Evolutionary conservation across 2,888 invertebrate species (phyloP).

Genomic region (Bellardia bayeri): DNA sequence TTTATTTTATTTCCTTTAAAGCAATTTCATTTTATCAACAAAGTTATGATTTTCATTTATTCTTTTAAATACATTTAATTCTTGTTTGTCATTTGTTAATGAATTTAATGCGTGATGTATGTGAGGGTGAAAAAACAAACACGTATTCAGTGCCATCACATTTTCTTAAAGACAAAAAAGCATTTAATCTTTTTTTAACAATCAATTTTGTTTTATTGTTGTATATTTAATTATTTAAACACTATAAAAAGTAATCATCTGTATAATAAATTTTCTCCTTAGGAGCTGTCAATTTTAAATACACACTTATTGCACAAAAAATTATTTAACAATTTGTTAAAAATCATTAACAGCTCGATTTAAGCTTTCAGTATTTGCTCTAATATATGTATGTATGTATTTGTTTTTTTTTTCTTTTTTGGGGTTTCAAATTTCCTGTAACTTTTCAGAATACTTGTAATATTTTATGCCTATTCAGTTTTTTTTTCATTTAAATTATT

Average conservation of each 20-base stretch:
- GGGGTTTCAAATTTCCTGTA: slow-evolving; percentile 52
- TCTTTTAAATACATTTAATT: slow-evolving; percentile 18
- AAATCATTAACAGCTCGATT: slow-evolving; percentile 24
- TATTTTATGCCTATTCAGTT: slow-evolving; percentile 7
- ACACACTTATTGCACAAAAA: slow-evolving; percentile 51
- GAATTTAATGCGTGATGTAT: slow-evolving; percentile 8
- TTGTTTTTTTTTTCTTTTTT: not conserved
- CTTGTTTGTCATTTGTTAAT: slow-evolving; percentile 4
- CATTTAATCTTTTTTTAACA: slow-evolving; percentile 38
- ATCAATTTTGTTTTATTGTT: slow-evolving; percentile 5
- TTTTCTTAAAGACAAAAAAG: slow-evolving; percentile 41
- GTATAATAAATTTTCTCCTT: slow-evolving; percentile 22
- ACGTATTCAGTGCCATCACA: not conserved
- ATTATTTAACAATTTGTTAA: slow-evolving; percentile 38
- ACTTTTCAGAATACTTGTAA: slow-evolving; percentile 36
- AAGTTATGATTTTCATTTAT: slow-evolving; percentile 20
- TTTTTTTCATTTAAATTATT: slow-evolving; percentile 9
- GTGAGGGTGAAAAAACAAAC: slow-evolving; percentile 33
- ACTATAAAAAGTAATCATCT: slow-evolving; percentile 44
- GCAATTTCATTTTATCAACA: slow-evolving; percentile 51
- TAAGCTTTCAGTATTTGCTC: slow-evolving; percentile 36
- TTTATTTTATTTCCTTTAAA: slow-evolving; percentile 55
- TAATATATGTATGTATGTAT: not conserved
- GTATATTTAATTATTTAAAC: slow-evolving; percentile 46
- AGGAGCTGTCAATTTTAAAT: slow-evolving; percentile 33